Base-by-base conservation (phyloP, 1,140 invertebrate species). In the Hyposmocoma kahamanoa region DNA sequence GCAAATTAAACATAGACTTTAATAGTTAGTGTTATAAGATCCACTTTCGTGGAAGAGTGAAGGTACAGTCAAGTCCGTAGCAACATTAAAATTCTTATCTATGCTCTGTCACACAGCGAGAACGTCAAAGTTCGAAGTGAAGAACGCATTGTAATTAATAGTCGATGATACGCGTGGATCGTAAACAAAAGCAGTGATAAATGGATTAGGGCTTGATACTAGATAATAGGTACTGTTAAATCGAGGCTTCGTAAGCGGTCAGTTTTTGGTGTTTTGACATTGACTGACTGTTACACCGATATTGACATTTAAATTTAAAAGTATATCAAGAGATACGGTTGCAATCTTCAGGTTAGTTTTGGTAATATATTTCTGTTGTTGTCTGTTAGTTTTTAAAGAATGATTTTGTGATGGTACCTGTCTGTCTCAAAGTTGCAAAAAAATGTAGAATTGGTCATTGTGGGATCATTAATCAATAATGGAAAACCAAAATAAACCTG, bases 21-120 rank as follows among this genome's bases (percentile, higher is more conserved):
- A 73, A 53, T 36, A 9, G 42, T n/a, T n/a, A 9, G 44, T 10
- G 18, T 5, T 18, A 43, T 68, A 72, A 50, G 51, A 47, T 51
- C 34, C 24, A 65, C 39, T 64, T 67, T 80, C 9, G 17, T 36
- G 52, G 52, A 56, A 55, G 51, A 49, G 53, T 52, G 51, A 50
- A 63, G 64, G 65, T 72, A 69, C 64, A 66, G 60, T 62, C 15
- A 11, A 38, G 68, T 83, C 74, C 72, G 62, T 73, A 81, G 71
- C 64, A 80, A 83, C 79, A 81, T 85, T 85, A 80, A 80, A 81
- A 83, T 81, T 85, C 71, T 85, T 83, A 85, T 85, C 77, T 79
- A 57, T 73, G 64, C 63, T 78, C 77, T 82, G 79, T 83, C 81
- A 83, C 78, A 83, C 72, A 75, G 77, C 71, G 62, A 81, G 77